phyloP scores from a whole-genome alignment of 37 sponge, comb jelly and placozoan species.

The Amphimedon queenslandica region DNA sequence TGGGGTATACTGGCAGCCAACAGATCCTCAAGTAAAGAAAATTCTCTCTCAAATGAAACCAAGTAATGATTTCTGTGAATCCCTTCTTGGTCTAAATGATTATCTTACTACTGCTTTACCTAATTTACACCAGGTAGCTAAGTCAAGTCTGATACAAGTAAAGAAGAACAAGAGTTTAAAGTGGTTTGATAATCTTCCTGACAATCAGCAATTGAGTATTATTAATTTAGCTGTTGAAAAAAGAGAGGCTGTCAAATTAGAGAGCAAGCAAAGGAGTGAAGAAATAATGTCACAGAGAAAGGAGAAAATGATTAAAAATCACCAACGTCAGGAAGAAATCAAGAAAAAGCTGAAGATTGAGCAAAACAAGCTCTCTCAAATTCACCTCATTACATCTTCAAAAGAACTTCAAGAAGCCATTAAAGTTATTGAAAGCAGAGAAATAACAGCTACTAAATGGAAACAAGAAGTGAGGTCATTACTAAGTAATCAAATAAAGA shows the following conservation, averaged over 20 bases:
- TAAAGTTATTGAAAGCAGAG: background rate
- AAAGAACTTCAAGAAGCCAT: slow-evolving; percentile 16
- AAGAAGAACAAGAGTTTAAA: slow-evolving; percentile 28
- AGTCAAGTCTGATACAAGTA: slow-evolving; percentile 16
- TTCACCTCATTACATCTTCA: slow-evolving; percentile 23
- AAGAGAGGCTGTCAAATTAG: slow-evolving; percentile 4
- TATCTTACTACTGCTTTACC: slow-evolving; percentile 23
- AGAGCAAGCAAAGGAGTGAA: slow-evolving; percentile 1
- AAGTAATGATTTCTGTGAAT: slow-evolving; percentile 34
- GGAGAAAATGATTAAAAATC: slow-evolving; percentile 1
- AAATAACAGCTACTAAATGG: background rate
- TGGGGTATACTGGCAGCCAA: slow-evolving; percentile 36
- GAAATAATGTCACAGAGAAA: background rate
- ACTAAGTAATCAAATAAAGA: slow-evolving; percentile 27
- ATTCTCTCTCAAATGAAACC: slow-evolving; percentile 21
- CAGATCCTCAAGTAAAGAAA: background rate
- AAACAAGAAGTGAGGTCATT: background rate
- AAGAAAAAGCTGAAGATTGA: slow-evolving; percentile 3
- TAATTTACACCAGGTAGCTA: slow-evolving; percentile 23
- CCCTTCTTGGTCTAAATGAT: slow-evolving; percentile 26
- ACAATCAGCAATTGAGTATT: background rate
- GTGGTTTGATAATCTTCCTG: slow-evolving; percentile 16
- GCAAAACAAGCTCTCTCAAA: slow-evolving; percentile 17
- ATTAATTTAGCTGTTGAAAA: background rate
- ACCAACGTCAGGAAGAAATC: slow-evolving; percentile 6